These are phyloP conservation scores for Plebejus argus DNA, from an alignment of 2,888 invertebrate genomes.

Conservation along the genomic window DNA sequence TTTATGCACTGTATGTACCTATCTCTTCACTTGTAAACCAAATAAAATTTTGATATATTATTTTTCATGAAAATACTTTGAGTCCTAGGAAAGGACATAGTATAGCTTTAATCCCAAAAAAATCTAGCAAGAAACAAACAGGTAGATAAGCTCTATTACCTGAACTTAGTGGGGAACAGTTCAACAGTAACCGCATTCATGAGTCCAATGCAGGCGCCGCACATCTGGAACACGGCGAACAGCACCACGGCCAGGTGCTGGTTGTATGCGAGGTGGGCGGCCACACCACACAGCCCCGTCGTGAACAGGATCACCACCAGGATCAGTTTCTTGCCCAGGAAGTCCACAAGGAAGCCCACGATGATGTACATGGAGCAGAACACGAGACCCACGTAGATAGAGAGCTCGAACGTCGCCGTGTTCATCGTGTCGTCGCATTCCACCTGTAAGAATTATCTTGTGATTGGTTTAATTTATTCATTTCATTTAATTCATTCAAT, in stretches of 20 bases:
- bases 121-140: no score
- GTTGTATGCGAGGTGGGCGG: constrained; percentile 81
- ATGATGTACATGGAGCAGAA: constrained; percentile 84
- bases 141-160: constrained; percentile 49
- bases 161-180: constrained; percentile 79
- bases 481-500: no score
- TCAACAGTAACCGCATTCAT: constrained; percentile 82
- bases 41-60: no score
- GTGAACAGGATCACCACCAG: constrained; percentile 71
- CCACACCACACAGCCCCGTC: constrained; percentile 80
- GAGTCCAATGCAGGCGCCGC: constrained; percentile 80
- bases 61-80: no score
- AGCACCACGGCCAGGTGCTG: constrained; percentile 82
- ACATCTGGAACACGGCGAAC: constrained; percentile 77
- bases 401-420: constrained; percentile 82
- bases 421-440: constrained; percentile 80
- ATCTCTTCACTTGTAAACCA: no score
- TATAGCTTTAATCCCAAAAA: no score
- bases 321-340: constrained; percentile 77
- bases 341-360: constrained; percentile 82
- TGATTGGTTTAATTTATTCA: no score
- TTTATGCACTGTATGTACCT: no score
- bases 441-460: constrained; percentile 43
- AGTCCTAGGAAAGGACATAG: no score
- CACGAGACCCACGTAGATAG: constrained; percentile 84